Base-by-base conservation (phyloP, 1,140 invertebrate species). In the Scaptodrosophila lebanonensis region DNA sequence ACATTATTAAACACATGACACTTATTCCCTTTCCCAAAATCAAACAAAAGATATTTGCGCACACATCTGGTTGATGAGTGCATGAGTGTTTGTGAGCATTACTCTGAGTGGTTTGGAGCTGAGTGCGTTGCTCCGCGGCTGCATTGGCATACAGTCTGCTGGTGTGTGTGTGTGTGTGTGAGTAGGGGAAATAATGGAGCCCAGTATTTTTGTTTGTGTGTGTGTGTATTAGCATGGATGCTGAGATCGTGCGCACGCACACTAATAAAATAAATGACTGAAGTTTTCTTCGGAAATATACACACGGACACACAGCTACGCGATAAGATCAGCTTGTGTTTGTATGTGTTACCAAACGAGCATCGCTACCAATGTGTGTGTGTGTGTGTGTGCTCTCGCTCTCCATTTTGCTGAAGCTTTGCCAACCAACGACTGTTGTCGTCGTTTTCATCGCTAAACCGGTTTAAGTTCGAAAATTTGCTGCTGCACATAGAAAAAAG, bases 211-310 rank as follows among this genome's bases (percentile, higher is more conserved):
- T 59, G 43, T 64, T 59, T 43, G 22, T 35, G 25, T 29, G 30
- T 1, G 4, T 13, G 17, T 39, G 22, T n/a, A n/a, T n/a, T n/a
- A n/a, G n/a, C n/a, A n/a, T 59, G 68, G 69, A 73, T 60, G 63
- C 69, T 73, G 69, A 58, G 58, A 54, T 48, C 39, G 45, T 57
- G 36, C 25, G 43, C 47, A 35, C 17, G 18, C 16, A 25, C 22
- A 25, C 22, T 4, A 3, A n/a, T n/a, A n/a, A 33, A 33, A 11
- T 3, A 3, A 13, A 9, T 33, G 32, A 33, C 32, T 33, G 12
- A 33, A 35, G 38, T 53, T 77, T 77, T 77, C 72, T 58, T 64
- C 36, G 58, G 53, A 76, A 70, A 76, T 76, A 49, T 12, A 72
- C 40, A 51, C 44, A 42, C 30, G 27, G 43, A 25, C 42, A 38